These are phyloP conservation scores for Agrotis clavis DNA, from an alignment of 2,888 invertebrate genomes.

Conservation along the genomic window DNA sequence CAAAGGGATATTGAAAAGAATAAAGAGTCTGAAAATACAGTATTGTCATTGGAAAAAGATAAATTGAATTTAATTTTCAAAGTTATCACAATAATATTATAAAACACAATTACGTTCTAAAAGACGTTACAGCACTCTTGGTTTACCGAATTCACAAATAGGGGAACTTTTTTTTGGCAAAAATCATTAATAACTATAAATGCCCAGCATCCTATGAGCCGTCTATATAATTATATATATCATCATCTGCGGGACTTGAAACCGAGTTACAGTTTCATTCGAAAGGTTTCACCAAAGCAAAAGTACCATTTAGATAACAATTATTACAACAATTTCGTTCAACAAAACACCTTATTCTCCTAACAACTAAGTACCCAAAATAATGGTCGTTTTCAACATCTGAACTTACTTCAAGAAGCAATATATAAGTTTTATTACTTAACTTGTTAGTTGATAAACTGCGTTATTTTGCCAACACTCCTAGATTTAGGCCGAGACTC, in stretches of 20 bases:
- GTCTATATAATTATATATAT: not conserved
- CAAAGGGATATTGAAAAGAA: slow-evolving; percentile 20
- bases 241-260: not conserved
- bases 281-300: not conserved
- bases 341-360: slow-evolving; percentile 3
- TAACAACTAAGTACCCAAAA: slow-evolving; percentile 26
- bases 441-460: slow-evolving; percentile 41
- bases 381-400: slow-evolving; percentile 24
- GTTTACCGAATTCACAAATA: too few species aligned
- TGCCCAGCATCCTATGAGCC: too few species aligned
- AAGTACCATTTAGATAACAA: slow-evolving; percentile 9
- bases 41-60: not conserved
- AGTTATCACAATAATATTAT: not conserved
- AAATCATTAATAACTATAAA: too few species aligned
- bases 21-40: not conserved
- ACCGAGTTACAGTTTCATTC: not conserved
- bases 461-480: slow-evolving; percentile 37
- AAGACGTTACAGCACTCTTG: not conserved
- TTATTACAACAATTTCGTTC: slow-evolving; percentile 3
- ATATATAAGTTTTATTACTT: slow-evolving; percentile 43
- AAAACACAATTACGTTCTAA: not conserved
- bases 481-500: too few species aligned
- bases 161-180: too few species aligned
- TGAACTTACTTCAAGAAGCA: slow-evolving; percentile 20
- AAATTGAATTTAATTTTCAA: not conserved